These are phyloP conservation scores for Parauchenoglanis ngamensis DNA, from an alignment of 2,797 vertebrate genomes.

Conservation along the genomic window DNA sequence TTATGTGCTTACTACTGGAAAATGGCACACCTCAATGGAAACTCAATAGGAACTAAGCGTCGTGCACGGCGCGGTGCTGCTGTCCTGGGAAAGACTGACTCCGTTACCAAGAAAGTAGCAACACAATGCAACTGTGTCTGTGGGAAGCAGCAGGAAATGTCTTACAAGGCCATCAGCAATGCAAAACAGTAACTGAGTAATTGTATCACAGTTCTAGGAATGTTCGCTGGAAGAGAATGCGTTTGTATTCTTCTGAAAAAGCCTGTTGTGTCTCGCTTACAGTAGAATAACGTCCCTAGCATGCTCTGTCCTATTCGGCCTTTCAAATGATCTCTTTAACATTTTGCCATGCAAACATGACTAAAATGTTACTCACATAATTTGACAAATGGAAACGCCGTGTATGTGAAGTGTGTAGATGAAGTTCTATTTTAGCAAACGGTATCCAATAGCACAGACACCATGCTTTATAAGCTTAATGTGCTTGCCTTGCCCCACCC, in stretches of 20 bases:
- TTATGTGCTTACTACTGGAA: neutral
- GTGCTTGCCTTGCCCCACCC: neutral
- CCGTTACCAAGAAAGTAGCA: constrained; percentile 5
- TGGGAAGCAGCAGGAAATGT: neutral
- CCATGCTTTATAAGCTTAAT: neutral
- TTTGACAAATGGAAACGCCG: neutral
- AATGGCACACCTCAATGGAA: neutral
- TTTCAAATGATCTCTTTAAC: neutral
- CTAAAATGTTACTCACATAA: neutral
- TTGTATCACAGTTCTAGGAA: neutral
- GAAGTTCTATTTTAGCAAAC: neutral
- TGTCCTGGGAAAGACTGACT: neutral
- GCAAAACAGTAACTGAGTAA: neutral
- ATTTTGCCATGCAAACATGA: neutral
- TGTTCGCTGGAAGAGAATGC: neutral
- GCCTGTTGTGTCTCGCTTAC: neutral
- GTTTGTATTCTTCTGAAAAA: neutral
- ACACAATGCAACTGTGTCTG: neutral
- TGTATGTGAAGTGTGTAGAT: neutral
- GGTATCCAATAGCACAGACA: neutral
- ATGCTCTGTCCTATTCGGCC: neutral
- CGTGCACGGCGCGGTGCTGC: neutral
- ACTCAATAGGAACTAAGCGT: neutral
- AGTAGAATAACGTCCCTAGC: neutral
- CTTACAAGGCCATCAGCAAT: neutral